Evolutionary conservation across 2,797 vertebrate species (phyloP).

Genomic region (Moxostoma hubbsi): DNA sequence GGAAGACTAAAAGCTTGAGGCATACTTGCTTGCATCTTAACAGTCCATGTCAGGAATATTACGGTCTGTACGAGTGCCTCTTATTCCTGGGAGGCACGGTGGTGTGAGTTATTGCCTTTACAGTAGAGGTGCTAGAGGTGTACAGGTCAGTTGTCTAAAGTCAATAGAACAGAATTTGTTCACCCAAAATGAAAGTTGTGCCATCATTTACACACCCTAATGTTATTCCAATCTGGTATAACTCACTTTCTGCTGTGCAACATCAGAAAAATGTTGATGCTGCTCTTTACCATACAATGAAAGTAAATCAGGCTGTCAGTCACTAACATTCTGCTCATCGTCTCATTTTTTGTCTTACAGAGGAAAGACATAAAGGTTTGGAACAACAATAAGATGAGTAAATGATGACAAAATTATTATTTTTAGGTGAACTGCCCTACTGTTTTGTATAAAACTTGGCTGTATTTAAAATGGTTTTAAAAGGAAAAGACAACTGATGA

Average conservation of each 20-base stretch:
- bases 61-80: conserved; percentile 32
- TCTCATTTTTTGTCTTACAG: too few relatives aligned
- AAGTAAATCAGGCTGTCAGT: too few relatives aligned
- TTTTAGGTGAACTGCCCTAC: neutral
- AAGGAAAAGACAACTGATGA: conserved; percentile 35
- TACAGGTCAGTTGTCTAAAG: conserved; percentile 49
- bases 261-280: too few relatives aligned
- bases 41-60: conserved; percentile 18
- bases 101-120: conserved; percentile 66
- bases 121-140: conserved; percentile 57
- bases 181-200: too few relatives aligned
- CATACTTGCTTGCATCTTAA: conserved; percentile 15
- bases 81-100: conserved; percentile 60
- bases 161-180: neutral
- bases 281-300: too few relatives aligned
- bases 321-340: too few relatives aligned
- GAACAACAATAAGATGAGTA: too few relatives aligned
- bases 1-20: conserved; percentile 37
- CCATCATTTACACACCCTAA: too few relatives aligned
- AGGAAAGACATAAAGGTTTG: too few relatives aligned
- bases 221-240: too few relatives aligned
- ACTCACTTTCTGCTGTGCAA: too few relatives aligned
- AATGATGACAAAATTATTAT: too few relatives aligned
- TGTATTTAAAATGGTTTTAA: conserved; percentile 7
- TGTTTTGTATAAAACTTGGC: conserved; percentile 31